Percentiles rank a stretch among this genome's conserved stretches.
phyloP scores from a whole-genome alignment of 2,888 invertebrate genomes.

The Cantharis nigra region DNA sequence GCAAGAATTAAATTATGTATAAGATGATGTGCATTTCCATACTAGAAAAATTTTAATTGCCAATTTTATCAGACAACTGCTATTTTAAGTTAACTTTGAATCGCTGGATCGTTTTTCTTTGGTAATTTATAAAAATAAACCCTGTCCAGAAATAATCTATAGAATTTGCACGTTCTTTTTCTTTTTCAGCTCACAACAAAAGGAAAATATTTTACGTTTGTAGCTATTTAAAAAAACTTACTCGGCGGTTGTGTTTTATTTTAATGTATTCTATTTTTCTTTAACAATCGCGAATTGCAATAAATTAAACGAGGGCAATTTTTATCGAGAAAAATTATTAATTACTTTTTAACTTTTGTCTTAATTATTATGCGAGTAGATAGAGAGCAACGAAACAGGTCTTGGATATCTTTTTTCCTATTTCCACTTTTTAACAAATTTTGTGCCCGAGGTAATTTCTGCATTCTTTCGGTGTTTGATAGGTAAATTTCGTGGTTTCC shows the following conservation, averaged over 20 bases:
- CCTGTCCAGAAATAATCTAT: slow-evolving; percentile 24
- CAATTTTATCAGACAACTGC: slow-evolving; percentile 20
- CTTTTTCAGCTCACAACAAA: slow-evolving; percentile 20
- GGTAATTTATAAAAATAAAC: slow-evolving; percentile 27
- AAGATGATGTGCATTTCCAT: slow-evolving; percentile 11
- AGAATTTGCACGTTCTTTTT: slow-evolving; percentile 19
- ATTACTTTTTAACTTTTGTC: background rate
- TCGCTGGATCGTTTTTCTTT: slow-evolving; percentile 6
- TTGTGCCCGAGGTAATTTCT: slow-evolving; percentile 2
- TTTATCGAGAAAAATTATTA: no score
- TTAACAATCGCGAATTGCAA: background rate
- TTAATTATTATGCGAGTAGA: background rate
- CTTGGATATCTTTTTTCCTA: background rate
- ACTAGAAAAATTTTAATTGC: slow-evolving; percentile 29
- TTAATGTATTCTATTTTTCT: background rate
- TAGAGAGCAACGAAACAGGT: background rate
- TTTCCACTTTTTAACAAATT: background rate
- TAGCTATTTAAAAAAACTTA: slow-evolving; percentile 23
- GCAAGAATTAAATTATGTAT: slow-evolving; percentile 22
- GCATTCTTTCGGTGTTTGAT: background rate
- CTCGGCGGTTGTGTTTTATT: slow-evolving; percentile 9
- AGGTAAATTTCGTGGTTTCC: background rate
- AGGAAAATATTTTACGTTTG: slow-evolving; percentile 28
- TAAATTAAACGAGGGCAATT: background rate
- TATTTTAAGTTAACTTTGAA: slow-evolving; percentile 19